phyloP scores from a whole-genome alignment of 2,888 invertebrate genomes.

The Cephus pulcher region DNA sequence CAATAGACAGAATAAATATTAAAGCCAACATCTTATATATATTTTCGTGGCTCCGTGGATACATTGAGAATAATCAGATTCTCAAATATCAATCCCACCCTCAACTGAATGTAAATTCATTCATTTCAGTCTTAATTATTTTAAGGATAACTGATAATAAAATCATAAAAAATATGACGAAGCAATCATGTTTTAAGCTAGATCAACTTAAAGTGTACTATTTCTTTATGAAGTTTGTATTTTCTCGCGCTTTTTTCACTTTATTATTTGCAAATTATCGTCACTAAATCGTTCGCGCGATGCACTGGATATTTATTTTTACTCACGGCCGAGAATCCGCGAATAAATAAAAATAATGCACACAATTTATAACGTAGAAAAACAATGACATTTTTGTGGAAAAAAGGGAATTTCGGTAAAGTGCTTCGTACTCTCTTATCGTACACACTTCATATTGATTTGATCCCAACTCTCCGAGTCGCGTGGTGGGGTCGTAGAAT shows the following conservation, averaged over 20 bases:
- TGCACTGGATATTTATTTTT: not conserved
- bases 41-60: not conserved
- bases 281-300: not conserved
- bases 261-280: not conserved
- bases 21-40: slow-evolving; percentile 29
- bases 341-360: not conserved
- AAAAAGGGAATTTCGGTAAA: slow-evolving; percentile 30
- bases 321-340: not conserved
- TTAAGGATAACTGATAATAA: not conserved
- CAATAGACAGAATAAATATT: slow-evolving; percentile 36
- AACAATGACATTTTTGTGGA: slow-evolving; percentile 26
- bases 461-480: slow-evolving; percentile 35
- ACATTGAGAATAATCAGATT: not conserved
- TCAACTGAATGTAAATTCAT: not conserved
- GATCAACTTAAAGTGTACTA: not conserved
- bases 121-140: not conserved
- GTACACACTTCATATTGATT: slow-evolving; percentile 54
- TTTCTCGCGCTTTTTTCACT: not conserved
- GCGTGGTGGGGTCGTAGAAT: slow-evolving; percentile 41
- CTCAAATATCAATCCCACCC: not conserved
- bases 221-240: not conserved
- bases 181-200: not conserved
- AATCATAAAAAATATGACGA: not conserved
- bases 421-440: slow-evolving; percentile 40
- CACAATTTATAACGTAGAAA: not conserved